Evolutionary conservation across 2,888 invertebrate species (phyloP).

Genomic region (Agrotis segetum): DNA sequence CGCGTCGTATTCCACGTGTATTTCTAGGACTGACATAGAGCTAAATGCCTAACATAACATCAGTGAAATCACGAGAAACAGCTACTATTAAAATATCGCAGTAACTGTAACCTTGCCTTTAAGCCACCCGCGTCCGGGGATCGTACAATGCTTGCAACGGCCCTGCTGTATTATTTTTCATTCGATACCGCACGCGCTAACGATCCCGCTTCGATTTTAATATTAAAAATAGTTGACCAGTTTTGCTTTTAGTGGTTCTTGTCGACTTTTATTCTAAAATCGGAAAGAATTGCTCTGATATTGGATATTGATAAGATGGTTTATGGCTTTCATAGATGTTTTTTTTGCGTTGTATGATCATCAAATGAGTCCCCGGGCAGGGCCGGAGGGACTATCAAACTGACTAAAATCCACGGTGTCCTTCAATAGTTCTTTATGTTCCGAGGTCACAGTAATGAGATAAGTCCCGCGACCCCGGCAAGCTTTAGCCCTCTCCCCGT

Average conservation of each 20-base stretch:
- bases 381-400: too few relatives aligned
- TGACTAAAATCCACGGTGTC: too few relatives aligned
- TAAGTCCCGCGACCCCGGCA: too few relatives aligned
- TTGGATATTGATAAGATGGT: conserved; percentile 13
- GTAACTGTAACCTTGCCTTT: conserved; percentile 28
- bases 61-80: too few relatives aligned
- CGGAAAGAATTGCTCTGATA: conserved; percentile 38
- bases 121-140: conserved; percentile 44
- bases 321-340: conserved; percentile 1
- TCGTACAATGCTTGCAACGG: conserved; percentile 65
- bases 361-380: too few relatives aligned
- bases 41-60: too few relatives aligned
- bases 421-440: too few relatives aligned
- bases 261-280: conserved; percentile 48
- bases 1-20: too few relatives aligned
- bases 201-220: conserved; percentile 69
- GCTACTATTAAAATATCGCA: conserved; percentile 18
- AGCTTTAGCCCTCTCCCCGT: too few relatives aligned
- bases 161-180: conserved; percentile 77
- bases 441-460: too few relatives aligned
- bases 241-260: conserved; percentile 61
- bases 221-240: conserved; percentile 75
- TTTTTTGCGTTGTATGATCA: too few relatives aligned
- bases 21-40: too few relatives aligned
- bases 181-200: conserved; percentile 74